Evolutionary conservation across 2,888 invertebrate genomes (phyloP).

Genomic region (Dolichopus griseipennis): DNA sequence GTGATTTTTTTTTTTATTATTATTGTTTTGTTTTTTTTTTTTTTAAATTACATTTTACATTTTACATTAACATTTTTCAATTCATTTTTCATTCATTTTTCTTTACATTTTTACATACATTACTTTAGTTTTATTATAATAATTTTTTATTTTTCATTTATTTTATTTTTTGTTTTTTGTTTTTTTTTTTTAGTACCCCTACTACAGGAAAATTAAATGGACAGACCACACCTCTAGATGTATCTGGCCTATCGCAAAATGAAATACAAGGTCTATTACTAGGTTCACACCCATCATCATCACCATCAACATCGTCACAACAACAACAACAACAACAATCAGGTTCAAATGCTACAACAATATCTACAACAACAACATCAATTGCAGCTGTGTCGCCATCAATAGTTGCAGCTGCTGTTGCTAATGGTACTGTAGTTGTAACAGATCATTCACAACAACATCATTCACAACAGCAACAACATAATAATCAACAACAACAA

Average conservation of each 20-base stretch:
- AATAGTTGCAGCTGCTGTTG: constrained; percentile 32
- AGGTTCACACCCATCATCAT: constrained; percentile 44
- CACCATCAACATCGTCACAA: constrained; percentile 28
- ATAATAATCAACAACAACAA: constrained; percentile 29
- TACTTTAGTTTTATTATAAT: background rate
- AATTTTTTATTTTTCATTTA: constrained; percentile 14
- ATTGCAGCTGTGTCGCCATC: constrained; percentile 35
- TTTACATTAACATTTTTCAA: background rate
- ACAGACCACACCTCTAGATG: constrained; percentile 46
- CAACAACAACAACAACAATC: constrained; percentile 17
- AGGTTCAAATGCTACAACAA: constrained; percentile 26
- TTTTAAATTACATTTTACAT: background rate
- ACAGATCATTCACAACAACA: constrained; percentile 27
- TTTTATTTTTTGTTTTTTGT: constrained; percentile 18
- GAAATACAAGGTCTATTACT: constrained; percentile 46
- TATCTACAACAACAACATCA: constrained; percentile 34
- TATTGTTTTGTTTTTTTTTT: background rate
- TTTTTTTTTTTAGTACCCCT: constrained; percentile 31
- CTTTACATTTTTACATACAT: background rate
- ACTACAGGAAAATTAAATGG: constrained; percentile 42
- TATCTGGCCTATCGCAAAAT: constrained; percentile 46
- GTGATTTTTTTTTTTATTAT: background rate
- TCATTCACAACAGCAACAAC: constrained; percentile 29
- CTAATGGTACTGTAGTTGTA: constrained; percentile 25
- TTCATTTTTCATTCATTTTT: background rate